phyloP scores from a whole-genome alignment of 2,797 vertebrate genomes.

The Clarias platycephalus region DNA sequence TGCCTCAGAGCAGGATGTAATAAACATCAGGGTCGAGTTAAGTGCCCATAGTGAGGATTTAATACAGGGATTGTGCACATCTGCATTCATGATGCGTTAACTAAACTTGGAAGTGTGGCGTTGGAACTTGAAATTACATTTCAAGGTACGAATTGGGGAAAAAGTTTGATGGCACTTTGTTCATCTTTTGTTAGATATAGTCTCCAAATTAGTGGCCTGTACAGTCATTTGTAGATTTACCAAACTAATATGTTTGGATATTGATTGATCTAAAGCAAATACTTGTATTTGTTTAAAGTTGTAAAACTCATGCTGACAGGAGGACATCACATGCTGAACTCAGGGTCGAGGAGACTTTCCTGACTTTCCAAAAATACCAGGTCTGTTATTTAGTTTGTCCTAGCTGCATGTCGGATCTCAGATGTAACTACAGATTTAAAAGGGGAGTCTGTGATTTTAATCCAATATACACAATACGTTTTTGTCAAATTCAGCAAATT shows the following conservation, averaged over 20 bases:
- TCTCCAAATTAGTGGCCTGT: neutral
- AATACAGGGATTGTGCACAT: neutral
- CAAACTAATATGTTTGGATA: neutral
- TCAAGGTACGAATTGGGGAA: neutral
- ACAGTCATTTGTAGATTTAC: neutral
- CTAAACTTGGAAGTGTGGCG: neutral
- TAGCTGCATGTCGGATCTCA: neutral
- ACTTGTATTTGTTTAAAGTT: neutral
- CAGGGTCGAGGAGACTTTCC: neutral
- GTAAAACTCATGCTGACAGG: neutral
- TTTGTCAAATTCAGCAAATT: no score
- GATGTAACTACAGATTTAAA: neutral
- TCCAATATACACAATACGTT: no score
- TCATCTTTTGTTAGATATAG: neutral
- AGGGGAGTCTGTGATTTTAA: no score
- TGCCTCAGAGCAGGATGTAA: constrained; percentile 3
- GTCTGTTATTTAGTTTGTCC: neutral
- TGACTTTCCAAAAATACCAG: neutral
- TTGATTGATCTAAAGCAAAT: neutral
- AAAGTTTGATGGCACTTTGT: neutral
- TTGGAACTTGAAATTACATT: neutral
- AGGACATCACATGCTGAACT: neutral
- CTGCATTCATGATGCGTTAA: neutral
- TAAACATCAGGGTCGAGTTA: constrained; percentile 20
- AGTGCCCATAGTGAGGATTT: neutral